Evolutionary conservation across 2,113 vertebrate species (phyloP), one percentile per base, ranked within the genome.

Genomic region (Tragelaphus buxtoni): DNA sequence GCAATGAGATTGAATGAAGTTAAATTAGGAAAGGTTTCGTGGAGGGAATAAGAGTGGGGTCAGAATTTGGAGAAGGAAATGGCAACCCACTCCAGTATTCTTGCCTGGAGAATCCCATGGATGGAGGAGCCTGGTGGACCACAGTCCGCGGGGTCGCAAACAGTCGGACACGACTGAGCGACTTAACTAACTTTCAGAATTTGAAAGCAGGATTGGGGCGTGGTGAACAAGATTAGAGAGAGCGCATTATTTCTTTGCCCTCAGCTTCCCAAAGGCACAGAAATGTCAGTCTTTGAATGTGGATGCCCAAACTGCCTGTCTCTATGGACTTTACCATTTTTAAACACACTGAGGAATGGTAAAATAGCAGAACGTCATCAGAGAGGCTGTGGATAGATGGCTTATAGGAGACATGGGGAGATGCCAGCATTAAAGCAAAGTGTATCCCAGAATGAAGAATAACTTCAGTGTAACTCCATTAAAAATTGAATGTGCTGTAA

Each of bases 401-500:
- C 24, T 88, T 76, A 63, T 4, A 94, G 49, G 55, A 93, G 22
- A 91, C 13, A 5, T 28, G 16, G 53, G 53, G 47, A 84, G 60
- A 61, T 84, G 61, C 47, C 55, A 85, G 51, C 32, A 56, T 65
- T 88, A 86, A 90, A 94, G 69, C 17, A 95, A 74, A 96, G 74
- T 90, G 55, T 76, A 13, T 45, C 63, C 88, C 69, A 72, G 65
- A 81, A 74, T 95, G n/a, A 97, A 90, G 86, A 90, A 69, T 60
- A 69, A 53, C 39, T 88, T 97, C 53, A 69, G 20, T 55, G 28
- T 87, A 97, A 97, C 88, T 95, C 95, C 98, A 98, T 97, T 98
- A 98, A 98, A 98, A 98, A 98, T 92, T 87, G 94, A 98, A 84
- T 72, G 94, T 69, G 1, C 10, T 5, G 3, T 97, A 96, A 97